Percentiles rank a stretch among this genome's conserved stretches.
Conservation (phyloP, 2,888 invertebrate species). For the Heliconius ismenius region DNA sequence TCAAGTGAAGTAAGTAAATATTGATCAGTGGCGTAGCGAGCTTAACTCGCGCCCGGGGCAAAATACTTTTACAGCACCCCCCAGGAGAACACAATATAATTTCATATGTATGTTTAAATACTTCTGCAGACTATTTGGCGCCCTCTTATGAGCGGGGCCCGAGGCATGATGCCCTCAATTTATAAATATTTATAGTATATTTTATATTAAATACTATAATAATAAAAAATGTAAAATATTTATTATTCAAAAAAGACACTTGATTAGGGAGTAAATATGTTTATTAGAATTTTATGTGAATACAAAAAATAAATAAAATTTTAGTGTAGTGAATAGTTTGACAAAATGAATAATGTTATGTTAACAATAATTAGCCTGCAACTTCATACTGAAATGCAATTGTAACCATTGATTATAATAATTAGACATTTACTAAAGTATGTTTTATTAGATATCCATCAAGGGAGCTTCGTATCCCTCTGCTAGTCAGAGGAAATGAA, state of each 20-base stretch:
- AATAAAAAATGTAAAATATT: constrained; percentile 6
- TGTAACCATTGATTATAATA: constrained; percentile 35
- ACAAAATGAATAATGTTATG: constrained; percentile 34
- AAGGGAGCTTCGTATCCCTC: constrained; percentile 76
- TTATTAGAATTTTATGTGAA: constrained; percentile 58
- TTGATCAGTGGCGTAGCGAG: too few species aligned
- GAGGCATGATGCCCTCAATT: not conserved
- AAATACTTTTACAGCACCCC: too few species aligned
- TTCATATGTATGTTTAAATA: too few species aligned
- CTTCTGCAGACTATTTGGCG: too few species aligned
- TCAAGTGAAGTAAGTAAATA: constrained; percentile 6
- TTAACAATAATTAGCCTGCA: constrained; percentile 42
- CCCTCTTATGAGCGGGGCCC: too few species aligned
- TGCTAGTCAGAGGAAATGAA: constrained; percentile 79
- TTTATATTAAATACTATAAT: constrained; percentile 17
- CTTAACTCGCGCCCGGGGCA: too few species aligned
- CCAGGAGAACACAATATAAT: too few species aligned
- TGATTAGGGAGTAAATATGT: constrained; percentile 58
- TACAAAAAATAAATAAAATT: constrained; percentile 73
- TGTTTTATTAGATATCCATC: constrained; percentile 41
- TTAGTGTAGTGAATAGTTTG: constrained; percentile 49
- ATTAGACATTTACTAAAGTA: constrained; percentile 32
- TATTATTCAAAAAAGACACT: constrained; percentile 40
- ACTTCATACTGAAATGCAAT: constrained; percentile 41
- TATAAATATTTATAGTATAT: constrained; percentile 15